Evolutionary conservation across 1,140 invertebrate genomes (phyloP).

Genomic region (Plutomurus gul): DNA sequence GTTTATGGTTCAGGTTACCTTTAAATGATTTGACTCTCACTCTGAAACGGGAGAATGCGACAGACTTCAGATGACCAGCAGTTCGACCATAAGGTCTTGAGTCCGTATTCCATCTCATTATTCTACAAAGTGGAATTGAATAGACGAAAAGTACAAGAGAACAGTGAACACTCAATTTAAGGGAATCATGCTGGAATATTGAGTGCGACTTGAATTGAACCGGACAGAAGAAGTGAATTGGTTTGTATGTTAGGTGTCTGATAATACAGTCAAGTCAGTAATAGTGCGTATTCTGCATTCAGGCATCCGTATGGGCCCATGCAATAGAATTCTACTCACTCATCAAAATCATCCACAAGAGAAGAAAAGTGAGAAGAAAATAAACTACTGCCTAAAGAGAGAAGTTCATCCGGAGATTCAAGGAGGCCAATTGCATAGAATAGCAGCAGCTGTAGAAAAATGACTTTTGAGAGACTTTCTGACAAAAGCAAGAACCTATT

Average conservation of each 20-base stretch:
- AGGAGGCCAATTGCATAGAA: neutral
- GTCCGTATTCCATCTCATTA: neutral
- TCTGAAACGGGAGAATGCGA: neutral
- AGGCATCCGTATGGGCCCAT: too few relatives aligned
- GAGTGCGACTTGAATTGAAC: neutral
- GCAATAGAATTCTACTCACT: neutral
- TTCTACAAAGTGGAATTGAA: neutral
- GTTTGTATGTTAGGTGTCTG: constrained; percentile 9
- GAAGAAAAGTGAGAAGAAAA: neutral
- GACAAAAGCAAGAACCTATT: constrained; percentile 39
- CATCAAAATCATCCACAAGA: too few relatives aligned
- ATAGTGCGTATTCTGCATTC: too few relatives aligned
- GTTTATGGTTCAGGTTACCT: neutral
- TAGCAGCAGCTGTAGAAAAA: constrained; percentile 40
- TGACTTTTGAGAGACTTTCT: constrained; percentile 40
- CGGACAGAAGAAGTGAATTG: neutral
- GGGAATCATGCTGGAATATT: neutral
- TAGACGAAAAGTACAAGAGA: neutral
- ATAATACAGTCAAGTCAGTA: too few relatives aligned
- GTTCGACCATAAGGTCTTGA: neutral
- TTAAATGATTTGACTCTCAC: neutral
- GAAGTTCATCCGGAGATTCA: neutral
- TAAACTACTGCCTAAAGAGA: neutral
- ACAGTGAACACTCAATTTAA: neutral
- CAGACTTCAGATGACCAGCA: neutral